Evolutionary conservation across 2,888 invertebrate species (phyloP).

Genomic region (Hoplodrina blanda): DNA sequence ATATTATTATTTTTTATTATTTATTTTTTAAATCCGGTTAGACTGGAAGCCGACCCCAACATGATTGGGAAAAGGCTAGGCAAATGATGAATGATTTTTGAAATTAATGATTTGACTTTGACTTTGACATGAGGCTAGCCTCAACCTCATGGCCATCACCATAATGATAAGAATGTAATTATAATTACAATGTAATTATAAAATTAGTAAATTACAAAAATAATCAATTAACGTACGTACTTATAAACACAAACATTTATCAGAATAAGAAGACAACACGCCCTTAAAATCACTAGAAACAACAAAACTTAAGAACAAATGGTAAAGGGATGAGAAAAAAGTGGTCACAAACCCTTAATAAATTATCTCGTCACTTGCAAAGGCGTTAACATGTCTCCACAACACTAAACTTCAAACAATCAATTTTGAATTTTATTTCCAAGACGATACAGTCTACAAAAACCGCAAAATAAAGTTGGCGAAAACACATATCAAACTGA

Average conservation of each 20-base stretch:
- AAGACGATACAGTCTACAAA: conserved; percentile 48
- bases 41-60: no score
- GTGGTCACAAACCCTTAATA: conserved; percentile 77
- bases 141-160: no score
- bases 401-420: conserved; percentile 18
- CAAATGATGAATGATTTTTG: no score
- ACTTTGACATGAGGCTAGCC: no score
- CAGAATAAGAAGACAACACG: conserved; percentile 35
- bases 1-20: no score
- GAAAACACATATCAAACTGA: conserved; percentile 60
- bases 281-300: conserved; percentile 63
- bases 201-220: no score
- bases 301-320: conserved; percentile 69
- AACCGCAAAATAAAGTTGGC: conserved; percentile 47
- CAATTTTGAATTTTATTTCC: conserved; percentile 60
- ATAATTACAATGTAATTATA: no score
- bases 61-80: no score
- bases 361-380: conserved; percentile 79
- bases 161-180: no score
- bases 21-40: no score
- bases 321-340: conserved; percentile 77
- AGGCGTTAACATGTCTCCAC: conserved; percentile 71
- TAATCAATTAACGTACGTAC: no score
- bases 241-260: conserved; percentile 7
- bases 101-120: no score